Percentiles rank a stretch among this genome's conserved stretches.
These are phyloP conservation scores for Antennarius maculatus DNA, from an alignment of 2,797 vertebrate genomes.

Conservation along the genomic window DNA sequence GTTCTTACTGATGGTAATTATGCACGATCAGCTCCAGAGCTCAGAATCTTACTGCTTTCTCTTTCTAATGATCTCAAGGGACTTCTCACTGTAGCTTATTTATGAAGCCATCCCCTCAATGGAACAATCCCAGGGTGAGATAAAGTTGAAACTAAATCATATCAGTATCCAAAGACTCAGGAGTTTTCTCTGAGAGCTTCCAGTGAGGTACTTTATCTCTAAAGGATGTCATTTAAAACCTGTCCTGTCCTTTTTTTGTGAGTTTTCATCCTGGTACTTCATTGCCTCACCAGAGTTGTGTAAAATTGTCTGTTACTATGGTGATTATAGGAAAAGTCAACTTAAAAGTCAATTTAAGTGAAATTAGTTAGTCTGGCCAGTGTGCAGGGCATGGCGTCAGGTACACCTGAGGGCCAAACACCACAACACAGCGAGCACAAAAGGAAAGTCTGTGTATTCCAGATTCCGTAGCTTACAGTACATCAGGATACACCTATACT, in stretches of 20 bases:
- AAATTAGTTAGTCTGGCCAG: slow-evolving; percentile 52
- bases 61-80: slow-evolving; percentile 31
- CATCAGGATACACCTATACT: neutral
- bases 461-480: slow-evolving; percentile 15
- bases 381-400: slow-evolving; percentile 58
- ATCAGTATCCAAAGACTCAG: slow-evolving; percentile 37
- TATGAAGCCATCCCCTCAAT: slow-evolving; percentile 29
- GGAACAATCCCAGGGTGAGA: slow-evolving; percentile 25
- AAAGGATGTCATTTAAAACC: slow-evolving; percentile 8
- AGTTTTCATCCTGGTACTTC: slow-evolving; percentile 48
- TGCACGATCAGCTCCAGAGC: slow-evolving; percentile 27
- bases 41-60: slow-evolving; percentile 2
- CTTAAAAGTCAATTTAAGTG: slow-evolving; percentile 34
- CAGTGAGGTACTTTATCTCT: slow-evolving; percentile 28
- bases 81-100: too few species aligned
- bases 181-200: slow-evolving; percentile 42
- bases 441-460: slow-evolving; percentile 40
- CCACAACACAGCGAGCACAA: slow-evolving; percentile 51
- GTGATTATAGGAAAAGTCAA: slow-evolving; percentile 52
- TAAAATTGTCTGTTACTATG: slow-evolving; percentile 33
- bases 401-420: slow-evolving; percentile 58
- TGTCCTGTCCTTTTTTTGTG: neutral
- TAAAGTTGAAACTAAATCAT: slow-evolving; percentile 36
- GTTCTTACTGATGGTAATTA: slow-evolving; percentile 34
- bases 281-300: slow-evolving; percentile 44